Conservation (phyloP, 2,888 invertebrate species). For the Acleris literana region DNA sequence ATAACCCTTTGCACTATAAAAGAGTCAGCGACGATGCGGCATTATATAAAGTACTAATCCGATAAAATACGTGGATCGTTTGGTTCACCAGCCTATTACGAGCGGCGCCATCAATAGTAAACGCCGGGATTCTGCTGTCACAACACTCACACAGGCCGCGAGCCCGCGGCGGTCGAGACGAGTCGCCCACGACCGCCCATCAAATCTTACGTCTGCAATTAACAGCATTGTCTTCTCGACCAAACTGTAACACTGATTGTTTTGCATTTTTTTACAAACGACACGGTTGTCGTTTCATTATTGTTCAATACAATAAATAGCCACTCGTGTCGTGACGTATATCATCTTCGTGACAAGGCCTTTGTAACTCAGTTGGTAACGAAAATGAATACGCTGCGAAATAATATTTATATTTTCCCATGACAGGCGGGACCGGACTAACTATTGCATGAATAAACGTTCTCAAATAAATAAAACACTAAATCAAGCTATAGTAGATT, state of each 20-base stretch:
- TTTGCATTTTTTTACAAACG: slow-evolving; percentile 47
- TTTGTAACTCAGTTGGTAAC: slow-evolving; percentile 13
- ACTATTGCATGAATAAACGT: slow-evolving; percentile 37
- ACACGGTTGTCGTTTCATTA: slow-evolving; percentile 34
- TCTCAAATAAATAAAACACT: slow-evolving; percentile 23
- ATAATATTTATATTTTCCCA: slow-evolving; percentile 11
- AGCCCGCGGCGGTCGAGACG: slow-evolving; percentile 31
- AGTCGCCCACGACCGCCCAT: slow-evolving; percentile 41
- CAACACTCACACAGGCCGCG: slow-evolving; percentile 23
- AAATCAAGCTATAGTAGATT: slow-evolving; percentile 24
- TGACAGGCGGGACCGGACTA: slow-evolving; percentile 18
- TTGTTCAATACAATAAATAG: slow-evolving; percentile 22
- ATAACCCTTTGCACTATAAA: slow-evolving; percentile 7
- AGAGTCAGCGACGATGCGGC: not conserved
- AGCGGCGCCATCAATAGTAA: slow-evolving; percentile 18
- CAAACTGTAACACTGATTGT: slow-evolving; percentile 61
- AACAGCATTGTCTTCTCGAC: slow-evolving; percentile 66
- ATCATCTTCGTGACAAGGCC: slow-evolving; percentile 29
- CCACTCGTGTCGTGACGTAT: slow-evolving; percentile 19
- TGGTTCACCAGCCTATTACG: slow-evolving; percentile 15
- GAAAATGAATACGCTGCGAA: slow-evolving; percentile 19
- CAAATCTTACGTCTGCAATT: slow-evolving; percentile 56
- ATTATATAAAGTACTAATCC: not conserved
- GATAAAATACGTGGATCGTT: not conserved
- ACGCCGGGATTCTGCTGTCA: slow-evolving; percentile 41